A percentile compares a stretch with the other conserved stretches of the same genome.
Conservation (phyloP, 1,140 invertebrate species). For the Formica exsecta region DNA sequence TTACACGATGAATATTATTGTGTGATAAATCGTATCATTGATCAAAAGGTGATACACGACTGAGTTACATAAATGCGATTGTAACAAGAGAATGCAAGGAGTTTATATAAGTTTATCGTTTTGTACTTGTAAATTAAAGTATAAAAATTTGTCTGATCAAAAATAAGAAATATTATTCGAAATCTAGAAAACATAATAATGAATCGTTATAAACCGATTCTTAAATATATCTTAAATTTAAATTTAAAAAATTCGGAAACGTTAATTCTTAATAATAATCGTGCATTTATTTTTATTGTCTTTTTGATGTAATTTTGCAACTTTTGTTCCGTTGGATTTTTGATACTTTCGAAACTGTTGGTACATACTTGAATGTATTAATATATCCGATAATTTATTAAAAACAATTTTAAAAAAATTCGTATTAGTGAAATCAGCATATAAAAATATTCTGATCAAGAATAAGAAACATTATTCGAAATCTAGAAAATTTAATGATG, state of each 20-base stretch:
- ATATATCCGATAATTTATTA: neutral
- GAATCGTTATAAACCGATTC: neutral
- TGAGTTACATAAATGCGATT: neutral
- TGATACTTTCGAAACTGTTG: neutral
- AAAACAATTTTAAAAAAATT: neutral
- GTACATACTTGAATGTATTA: no score
- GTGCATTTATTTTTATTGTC: no score
- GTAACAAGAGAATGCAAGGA: neutral
- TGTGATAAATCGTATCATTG: slow-evolving; percentile 14
- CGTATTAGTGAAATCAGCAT: no score
- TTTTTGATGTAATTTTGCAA: neutral
- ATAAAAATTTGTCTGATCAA: neutral
- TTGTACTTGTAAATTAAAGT: neutral
- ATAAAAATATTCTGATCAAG: neutral
- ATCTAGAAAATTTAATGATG: neutral
- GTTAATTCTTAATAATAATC: no score
- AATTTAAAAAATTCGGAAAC: neutral
- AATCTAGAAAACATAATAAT: neutral
- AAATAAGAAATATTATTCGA: neutral
- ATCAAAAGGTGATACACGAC: neutral
- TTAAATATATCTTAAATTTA: neutral
- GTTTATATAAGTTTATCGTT: neutral
- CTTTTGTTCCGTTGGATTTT: neutral
- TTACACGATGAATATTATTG: slow-evolving; percentile 38
- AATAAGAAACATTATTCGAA: neutral